Conservation (phyloP, 2,888 invertebrate genomes). For the Itoplectis maculator region DNA sequence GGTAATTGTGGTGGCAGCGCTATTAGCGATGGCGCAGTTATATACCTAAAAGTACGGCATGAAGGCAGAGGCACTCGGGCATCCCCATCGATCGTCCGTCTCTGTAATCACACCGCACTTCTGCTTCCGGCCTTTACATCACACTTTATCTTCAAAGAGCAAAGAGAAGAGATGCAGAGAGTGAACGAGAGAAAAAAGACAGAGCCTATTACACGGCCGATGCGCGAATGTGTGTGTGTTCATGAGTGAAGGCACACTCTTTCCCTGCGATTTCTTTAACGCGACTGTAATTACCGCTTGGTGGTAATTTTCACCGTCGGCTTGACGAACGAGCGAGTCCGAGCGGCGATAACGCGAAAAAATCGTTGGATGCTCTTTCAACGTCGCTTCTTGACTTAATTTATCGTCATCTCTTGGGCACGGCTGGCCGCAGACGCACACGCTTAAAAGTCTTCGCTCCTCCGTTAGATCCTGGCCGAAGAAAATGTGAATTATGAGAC, state of each 20-base stretch:
- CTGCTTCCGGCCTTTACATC: slow-evolving; percentile 74
- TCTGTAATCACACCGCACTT: slow-evolving; percentile 75
- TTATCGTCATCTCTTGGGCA: slow-evolving; percentile 45
- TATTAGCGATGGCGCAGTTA: slow-evolving; percentile 16
- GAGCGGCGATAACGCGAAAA: slow-evolving; percentile 50
- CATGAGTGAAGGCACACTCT: slow-evolving; percentile 40
- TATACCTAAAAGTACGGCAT: slow-evolving; percentile 39
- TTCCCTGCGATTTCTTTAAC: slow-evolving; percentile 66
- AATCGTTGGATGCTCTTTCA: slow-evolving; percentile 63
- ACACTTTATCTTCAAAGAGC: slow-evolving; percentile 70
- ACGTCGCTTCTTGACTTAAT: slow-evolving; percentile 49
- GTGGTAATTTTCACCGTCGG: slow-evolving; percentile 63
- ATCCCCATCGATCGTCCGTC: slow-evolving; percentile 62
- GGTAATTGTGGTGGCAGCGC: not conserved
- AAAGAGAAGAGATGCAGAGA: slow-evolving; percentile 31
- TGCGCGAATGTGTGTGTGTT: not conserved
- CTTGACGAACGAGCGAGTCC: slow-evolving; percentile 52
- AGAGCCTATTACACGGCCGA: slow-evolving; percentile 51
- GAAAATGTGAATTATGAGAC: slow-evolving; percentile 16
- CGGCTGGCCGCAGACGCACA: slow-evolving; percentile 9
- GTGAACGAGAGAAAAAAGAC: slow-evolving; percentile 40
- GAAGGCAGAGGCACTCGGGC: slow-evolving; percentile 42
- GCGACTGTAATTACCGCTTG: slow-evolving; percentile 67
- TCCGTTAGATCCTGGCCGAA: not conserved
- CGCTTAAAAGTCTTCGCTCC: slow-evolving; percentile 13